Conservation (phyloP, 2,113 vertebrate genomes). For the Rhinoptilus africanus region DNA sequence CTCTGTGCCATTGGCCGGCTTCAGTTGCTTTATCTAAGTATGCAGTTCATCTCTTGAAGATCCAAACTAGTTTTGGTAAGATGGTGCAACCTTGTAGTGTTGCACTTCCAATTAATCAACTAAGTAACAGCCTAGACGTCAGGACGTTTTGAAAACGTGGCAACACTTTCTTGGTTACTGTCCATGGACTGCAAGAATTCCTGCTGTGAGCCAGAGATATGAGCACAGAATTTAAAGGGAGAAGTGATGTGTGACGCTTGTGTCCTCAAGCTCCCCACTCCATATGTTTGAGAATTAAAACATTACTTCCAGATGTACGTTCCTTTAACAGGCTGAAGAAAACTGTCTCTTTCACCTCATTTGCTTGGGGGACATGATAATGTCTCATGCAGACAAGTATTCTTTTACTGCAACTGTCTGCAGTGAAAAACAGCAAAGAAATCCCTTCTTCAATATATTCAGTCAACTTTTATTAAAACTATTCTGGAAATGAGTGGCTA, state of each 20-base stretch:
- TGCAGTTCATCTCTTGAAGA: background rate
- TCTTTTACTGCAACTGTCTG: background rate
- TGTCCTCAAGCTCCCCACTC: background rate
- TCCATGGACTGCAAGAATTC: background rate
- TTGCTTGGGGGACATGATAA: background rate
- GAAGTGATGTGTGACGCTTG: background rate
- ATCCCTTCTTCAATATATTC: background rate
- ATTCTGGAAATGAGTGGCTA: background rate
- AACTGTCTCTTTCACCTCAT: background rate
- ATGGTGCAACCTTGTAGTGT: background rate
- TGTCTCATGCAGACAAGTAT: background rate
- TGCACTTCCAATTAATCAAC: background rate
- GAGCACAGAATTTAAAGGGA: background rate
- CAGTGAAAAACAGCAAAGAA: background rate
- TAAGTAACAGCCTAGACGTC: background rate
- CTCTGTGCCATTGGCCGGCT: background rate
- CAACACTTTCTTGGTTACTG: background rate
- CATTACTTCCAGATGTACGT: background rate
- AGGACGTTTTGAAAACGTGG: background rate
- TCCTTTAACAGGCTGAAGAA: slow-evolving; percentile 14
- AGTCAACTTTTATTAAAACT: background rate
- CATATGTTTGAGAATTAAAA: slow-evolving; percentile 22
- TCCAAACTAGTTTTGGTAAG: background rate
- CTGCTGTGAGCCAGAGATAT: background rate
- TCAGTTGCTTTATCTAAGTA: background rate